Conservation (phyloP, 2,113 vertebrate species). For the Protomyctophum bolini region DNA sequence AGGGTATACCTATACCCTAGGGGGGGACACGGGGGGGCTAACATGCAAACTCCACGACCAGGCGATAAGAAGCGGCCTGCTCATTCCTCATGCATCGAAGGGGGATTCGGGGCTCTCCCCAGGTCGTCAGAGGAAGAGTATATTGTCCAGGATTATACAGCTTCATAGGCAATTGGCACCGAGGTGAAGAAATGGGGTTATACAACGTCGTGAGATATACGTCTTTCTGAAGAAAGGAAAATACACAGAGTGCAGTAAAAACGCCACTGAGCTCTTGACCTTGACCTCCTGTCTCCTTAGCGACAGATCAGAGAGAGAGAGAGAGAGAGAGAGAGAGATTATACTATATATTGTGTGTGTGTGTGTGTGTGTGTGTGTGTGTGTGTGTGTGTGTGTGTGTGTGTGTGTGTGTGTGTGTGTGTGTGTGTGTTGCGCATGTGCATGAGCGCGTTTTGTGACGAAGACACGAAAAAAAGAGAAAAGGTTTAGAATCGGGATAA, state of each 20-base stretch:
- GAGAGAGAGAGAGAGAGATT: slow-evolving; percentile 19
- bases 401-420: slow-evolving; percentile 10
- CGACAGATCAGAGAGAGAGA: slow-evolving; percentile 32
- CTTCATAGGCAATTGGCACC: too few species aligned
- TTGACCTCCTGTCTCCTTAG: slow-evolving; percentile 48
- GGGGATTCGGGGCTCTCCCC: too few species aligned
- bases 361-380: slow-evolving; percentile 9
- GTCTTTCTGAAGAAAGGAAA: slow-evolving; percentile 30
- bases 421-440: not conserved
- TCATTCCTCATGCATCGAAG: too few species aligned
- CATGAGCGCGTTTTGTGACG: not conserved
- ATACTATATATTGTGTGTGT: not conserved
- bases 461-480: not conserved
- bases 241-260: too few species aligned
- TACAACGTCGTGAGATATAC: slow-evolving; percentile 49
- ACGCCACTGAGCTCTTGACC: slow-evolving; percentile 59
- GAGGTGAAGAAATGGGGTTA: slow-evolving; percentile 14
- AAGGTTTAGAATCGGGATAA: too few species aligned
- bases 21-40: too few species aligned
- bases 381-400: slow-evolving; percentile 43
- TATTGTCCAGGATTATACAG: too few species aligned
- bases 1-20: too few species aligned
- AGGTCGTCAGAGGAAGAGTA: too few species aligned
- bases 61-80: too few species aligned
- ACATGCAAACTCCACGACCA: too few species aligned